Base-by-base conservation (phyloP, 2,113 vertebrate species). In the Salminus brasiliensis region DNA sequence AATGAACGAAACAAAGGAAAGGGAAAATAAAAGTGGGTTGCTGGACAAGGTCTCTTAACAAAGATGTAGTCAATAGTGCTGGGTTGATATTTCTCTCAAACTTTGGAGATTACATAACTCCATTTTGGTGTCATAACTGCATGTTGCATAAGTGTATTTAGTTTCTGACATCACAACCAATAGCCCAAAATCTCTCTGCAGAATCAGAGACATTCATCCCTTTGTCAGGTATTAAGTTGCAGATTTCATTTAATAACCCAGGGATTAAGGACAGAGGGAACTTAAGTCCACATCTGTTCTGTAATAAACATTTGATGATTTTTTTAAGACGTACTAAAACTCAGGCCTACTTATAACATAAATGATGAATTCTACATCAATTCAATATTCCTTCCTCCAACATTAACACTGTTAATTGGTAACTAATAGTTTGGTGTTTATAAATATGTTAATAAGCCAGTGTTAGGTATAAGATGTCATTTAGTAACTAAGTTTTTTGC, bases 151-250 rank as follows among this genome's bases (percentile, higher is more conserved):
- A 72, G 15, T 7, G n/a, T n/a, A 57, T 72, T 72, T 18, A 2
- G 13, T 52, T 34, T 53, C 47, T 23, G 47, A 15, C 23, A 29
- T 62, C 16, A 57, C 18, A 41, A 25, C 53, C 72, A 60, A 29
- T n/a, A 74, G 34, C 55, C 25, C 29, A 78, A 69, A 79, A 71
- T 72, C 13, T 59, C 53, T 59, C 18, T 18, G n/a, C n/a, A n/a
- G n/a, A n/a, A n/a, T n/a, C n/a, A n/a, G n/a, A n/a, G n/a, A 41
- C 67, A 81, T 57, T 60, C 62, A 85, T 83, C 39, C 34, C 5
- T 79, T 70, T 82, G 65, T 73, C 76, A 80, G 73, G 43, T 66
- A 76, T 75, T 79, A 79, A 81, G 71, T 72, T 70, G 32, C 62
- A 74, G 53, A 9, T 60, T 60, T 49, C n/a, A 32, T 62, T 68